phyloP scores from a whole-genome alignment of 2,113 vertebrate genomes.

The Anseranas semipalmata region DNA sequence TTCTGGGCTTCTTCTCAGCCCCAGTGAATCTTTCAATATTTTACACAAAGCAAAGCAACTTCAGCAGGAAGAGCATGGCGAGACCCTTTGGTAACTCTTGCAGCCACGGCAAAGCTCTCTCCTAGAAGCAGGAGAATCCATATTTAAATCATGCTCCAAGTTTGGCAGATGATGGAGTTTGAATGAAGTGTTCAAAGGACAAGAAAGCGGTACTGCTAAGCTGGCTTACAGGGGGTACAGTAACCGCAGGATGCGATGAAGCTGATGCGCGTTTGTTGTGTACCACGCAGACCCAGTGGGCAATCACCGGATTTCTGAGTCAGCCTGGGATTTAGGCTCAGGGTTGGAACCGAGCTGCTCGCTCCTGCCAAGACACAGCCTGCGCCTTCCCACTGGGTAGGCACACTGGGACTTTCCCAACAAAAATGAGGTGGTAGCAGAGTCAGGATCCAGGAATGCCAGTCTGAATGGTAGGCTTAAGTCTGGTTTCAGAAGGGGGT shows the following conservation, averaged over 20 bases:
- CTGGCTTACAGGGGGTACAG: neutral
- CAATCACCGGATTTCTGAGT: neutral
- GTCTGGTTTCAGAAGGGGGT: neutral
- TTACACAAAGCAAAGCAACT: neutral
- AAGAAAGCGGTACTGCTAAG: neutral
- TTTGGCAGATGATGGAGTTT: neutral
- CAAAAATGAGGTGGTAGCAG: neutral
- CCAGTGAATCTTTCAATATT: neutral
- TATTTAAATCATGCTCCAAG: neutral
- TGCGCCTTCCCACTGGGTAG: neutral
- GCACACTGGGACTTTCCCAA: neutral
- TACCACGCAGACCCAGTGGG: neutral
- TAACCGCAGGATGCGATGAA: neutral
- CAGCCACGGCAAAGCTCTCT: neutral
- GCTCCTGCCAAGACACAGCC: neutral
- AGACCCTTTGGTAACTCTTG: neutral
- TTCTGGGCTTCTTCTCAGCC: neutral
- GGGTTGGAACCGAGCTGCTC: neutral
- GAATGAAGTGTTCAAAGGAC: neutral
- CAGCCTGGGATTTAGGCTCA: neutral
- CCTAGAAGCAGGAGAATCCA: neutral
- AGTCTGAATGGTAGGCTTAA: slow-evolving; percentile 6
- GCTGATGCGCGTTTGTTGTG: neutral
- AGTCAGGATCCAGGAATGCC: neutral
- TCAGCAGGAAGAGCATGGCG: neutral